Evolutionary conservation across 2,797 vertebrate species (phyloP), one percentile per base, ranked within the genome.

Genomic region (Sebastes taczanowskii): DNA sequence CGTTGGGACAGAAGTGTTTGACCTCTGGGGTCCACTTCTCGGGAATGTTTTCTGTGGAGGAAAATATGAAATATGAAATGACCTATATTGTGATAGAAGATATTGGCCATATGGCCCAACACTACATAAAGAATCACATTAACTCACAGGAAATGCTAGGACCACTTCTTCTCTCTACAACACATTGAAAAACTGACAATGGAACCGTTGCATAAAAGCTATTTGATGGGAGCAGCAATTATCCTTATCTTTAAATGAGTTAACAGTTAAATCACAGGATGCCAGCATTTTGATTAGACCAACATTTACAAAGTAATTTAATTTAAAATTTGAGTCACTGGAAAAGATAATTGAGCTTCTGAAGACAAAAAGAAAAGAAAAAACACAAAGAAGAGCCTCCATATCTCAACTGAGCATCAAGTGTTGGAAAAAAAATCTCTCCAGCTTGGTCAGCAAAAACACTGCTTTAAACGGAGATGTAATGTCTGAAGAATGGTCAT

Each of bases 11-110:
- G 93, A 99, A 99, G 93, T 99, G 98, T 94, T 99, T 99, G 73
- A 99, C 98, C 93, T 99, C 98, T 0, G 98, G 98, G 65, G 98
- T 99, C 98, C 98, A 99, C 82, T 99, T 99, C 93, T 99, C 98
- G 84, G 98, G 98, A 95, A 99, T 99, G 95, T 99, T 99, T 97
- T 99, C 98, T 99, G 90, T 78, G 35, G 78, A 46, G n/a, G 7
- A 77, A 56, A 35, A 35, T 35, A 35, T 35, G 35, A 35, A 35
- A 35, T 35, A 35, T 35, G 4, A 35, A 35, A 35, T 35, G 11
- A 35, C 35, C 35, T 35, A 35, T 35, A 35, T 35, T 35, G 35
- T 35, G 35, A 35, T 35, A 35, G 11, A 35, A 35, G 35, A 35
- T 35, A 35, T 35, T 35, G 35, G 35, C 35, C 35, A 35, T 35